These are phyloP conservation scores for Ammodytes dubius DNA, from an alignment of 2,113 vertebrate species.

Conservation along the genomic window DNA sequence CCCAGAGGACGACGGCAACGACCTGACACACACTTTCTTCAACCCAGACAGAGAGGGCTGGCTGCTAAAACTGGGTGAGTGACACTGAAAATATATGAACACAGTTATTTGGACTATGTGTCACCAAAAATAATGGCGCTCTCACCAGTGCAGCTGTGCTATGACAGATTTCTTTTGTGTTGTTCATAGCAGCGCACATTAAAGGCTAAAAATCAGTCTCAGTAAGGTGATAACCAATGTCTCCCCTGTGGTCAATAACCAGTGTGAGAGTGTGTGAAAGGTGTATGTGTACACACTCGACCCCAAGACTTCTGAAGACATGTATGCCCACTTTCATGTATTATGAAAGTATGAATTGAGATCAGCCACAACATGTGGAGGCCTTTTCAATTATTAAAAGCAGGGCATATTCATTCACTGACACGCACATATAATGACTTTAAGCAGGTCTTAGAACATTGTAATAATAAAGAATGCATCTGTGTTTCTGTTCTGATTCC, in stretches of 20 bases:
- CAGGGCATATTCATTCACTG: constrained; percentile 23
- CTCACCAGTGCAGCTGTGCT: background rate
- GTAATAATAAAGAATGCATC: background rate
- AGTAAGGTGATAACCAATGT: constrained; percentile 9
- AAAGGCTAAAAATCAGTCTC: background rate
- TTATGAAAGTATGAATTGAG: too few species aligned
- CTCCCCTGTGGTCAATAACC: constrained; percentile 29
- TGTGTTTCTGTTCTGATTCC: background rate
- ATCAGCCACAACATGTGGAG: constrained; percentile 62
- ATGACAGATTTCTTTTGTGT: background rate
- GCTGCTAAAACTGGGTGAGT: constrained; percentile 97
- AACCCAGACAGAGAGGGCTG: constrained; percentile 98
- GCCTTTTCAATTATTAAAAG: constrained; percentile 72
- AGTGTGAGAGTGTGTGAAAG: background rate
- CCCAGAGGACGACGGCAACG: constrained; percentile 96
- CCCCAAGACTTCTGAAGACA: constrained; percentile 41
- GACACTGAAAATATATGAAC: background rate
- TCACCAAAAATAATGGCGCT: background rate
- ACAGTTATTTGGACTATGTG: background rate
- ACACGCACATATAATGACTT: constrained; percentile 11
- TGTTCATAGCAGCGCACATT: constrained; percentile 10
- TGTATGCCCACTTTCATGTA: constrained; percentile 54
- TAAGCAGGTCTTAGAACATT: background rate
- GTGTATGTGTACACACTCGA: background rate
- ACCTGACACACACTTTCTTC: constrained; percentile 99